These are phyloP conservation scores for Lithophane leautieri DNA, from an alignment of 2,888 invertebrate species.

Conservation along the genomic window DNA sequence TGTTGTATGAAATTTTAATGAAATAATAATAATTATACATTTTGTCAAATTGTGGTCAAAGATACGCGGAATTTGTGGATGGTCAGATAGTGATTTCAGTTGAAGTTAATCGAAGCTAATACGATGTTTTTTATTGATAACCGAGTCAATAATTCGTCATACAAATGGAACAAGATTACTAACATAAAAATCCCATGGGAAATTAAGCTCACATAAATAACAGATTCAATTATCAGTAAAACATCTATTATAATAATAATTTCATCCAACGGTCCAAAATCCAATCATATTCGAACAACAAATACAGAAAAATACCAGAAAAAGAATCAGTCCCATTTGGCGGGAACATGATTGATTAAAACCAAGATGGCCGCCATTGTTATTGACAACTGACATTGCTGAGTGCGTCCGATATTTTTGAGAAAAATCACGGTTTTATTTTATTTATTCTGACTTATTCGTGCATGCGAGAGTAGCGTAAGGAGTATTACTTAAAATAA, in stretches of 20 bases:
- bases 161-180: neutral
- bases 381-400: constrained; percentile 57
- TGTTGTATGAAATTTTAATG: constrained; percentile 39
- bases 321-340: constrained; percentile 64
- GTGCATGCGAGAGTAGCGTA: neutral
- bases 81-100: neutral
- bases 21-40: constrained; percentile 13
- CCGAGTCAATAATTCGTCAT: neutral
- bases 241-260: constrained; percentile 32
- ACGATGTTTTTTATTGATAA: neutral
- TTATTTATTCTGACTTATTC: constrained; percentile 7
- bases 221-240: constrained; percentile 26
- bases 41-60: neutral
- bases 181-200: constrained; percentile 24
- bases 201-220: constrained; percentile 19
- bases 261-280: constrained; percentile 25
- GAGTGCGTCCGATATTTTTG: constrained; percentile 28
- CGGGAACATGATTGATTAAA: constrained; percentile 71
- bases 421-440: constrained; percentile 18
- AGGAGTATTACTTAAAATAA: neutral
- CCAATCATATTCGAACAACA: constrained; percentile 45
- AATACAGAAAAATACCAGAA: constrained; percentile 41
- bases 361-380: constrained; percentile 67
- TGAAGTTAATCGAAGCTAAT: no score
- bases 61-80: neutral